Evolutionary conservation across 2,797 vertebrate species (phyloP).

Genomic region (Helarctos malayanus): DNA sequence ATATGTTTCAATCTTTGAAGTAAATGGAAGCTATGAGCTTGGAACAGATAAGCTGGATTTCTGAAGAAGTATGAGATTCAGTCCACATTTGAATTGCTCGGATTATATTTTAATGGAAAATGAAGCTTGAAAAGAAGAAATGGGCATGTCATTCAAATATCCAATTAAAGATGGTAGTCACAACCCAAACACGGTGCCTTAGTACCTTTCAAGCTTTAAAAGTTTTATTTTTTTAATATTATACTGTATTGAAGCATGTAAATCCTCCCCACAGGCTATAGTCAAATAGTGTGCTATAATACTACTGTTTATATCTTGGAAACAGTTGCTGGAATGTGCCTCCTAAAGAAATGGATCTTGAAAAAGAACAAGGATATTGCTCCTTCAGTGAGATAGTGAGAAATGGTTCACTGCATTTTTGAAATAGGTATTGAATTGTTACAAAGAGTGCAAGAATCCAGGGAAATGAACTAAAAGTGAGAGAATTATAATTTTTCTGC

Average conservation of each 20-base stretch:
- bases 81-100: constrained; percentile 56
- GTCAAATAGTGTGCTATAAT: constrained; percentile 66
- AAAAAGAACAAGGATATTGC: constrained; percentile 70
- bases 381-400: constrained; percentile 67
- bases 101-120: constrained; percentile 78
- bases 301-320: constrained; percentile 70
- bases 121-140: constrained; percentile 73
- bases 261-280: constrained; percentile 76
- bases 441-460: constrained; percentile 31
- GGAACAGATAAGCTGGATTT: constrained; percentile 59
- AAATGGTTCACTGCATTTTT: constrained; percentile 61
- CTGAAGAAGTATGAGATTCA: constrained; percentile 51
- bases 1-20: constrained; percentile 43
- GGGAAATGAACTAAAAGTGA: constrained; percentile 43
- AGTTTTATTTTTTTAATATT: constrained; percentile 82
- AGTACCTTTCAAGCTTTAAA: constrained; percentile 68
- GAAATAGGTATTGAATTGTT: constrained; percentile 72
- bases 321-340: constrained; percentile 67
- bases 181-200: constrained; percentile 32
- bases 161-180: constrained; percentile 75
- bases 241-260: constrained; percentile 70
- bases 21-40: constrained; percentile 41
- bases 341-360: constrained; percentile 75
- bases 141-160: constrained; percentile 29
- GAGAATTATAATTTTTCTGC: constrained; percentile 41